Conservation (phyloP, 2,888 invertebrate species). For the Exocentrus adspersus region DNA sequence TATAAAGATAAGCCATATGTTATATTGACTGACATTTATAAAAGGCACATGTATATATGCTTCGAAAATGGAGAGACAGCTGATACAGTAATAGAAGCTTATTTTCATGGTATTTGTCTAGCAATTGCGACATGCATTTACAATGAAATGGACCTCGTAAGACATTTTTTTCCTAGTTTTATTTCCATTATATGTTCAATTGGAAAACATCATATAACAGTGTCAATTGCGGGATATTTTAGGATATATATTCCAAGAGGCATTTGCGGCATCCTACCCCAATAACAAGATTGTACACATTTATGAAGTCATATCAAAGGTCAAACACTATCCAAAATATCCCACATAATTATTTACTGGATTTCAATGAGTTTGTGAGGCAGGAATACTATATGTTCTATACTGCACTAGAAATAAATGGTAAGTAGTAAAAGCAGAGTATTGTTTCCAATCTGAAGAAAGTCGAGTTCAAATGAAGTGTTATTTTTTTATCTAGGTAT, state of each 20-base stretch:
- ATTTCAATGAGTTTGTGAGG: conserved; percentile 56
- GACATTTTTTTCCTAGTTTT: conserved; percentile 12
- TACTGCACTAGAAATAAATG: conserved; percentile 57
- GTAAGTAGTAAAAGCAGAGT: conserved; percentile 44
- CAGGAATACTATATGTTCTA: conserved; percentile 58
- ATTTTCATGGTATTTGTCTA: conserved; percentile 74
- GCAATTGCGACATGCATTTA: conserved; percentile 61
- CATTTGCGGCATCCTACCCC: conserved; percentile 58
- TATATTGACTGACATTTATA: conserved; percentile 65
- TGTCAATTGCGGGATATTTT: conserved; percentile 40
- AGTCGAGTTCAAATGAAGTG: too few relatives aligned
- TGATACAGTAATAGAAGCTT: conserved; percentile 72
- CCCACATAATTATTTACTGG: conserved; percentile 48
- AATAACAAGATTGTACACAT: conserved; percentile 53
- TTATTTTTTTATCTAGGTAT: too few relatives aligned
- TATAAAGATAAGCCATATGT: conserved; percentile 68
- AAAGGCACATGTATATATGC: conserved; percentile 67
- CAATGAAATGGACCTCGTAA: conserved; percentile 57
- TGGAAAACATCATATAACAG: too few relatives aligned
- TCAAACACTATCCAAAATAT: conserved; percentile 47
- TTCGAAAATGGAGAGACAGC: conserved; percentile 66
- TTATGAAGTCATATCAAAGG: conserved; percentile 54
- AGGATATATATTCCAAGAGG: conserved; percentile 56
- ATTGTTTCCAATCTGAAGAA: too few relatives aligned
- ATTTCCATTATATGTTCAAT: too few relatives aligned